Percentiles rank a stretch among this genome's conserved stretches.
Conservation (phyloP, 2,888 invertebrate genomes). For the Cordilura impudica region DNA sequence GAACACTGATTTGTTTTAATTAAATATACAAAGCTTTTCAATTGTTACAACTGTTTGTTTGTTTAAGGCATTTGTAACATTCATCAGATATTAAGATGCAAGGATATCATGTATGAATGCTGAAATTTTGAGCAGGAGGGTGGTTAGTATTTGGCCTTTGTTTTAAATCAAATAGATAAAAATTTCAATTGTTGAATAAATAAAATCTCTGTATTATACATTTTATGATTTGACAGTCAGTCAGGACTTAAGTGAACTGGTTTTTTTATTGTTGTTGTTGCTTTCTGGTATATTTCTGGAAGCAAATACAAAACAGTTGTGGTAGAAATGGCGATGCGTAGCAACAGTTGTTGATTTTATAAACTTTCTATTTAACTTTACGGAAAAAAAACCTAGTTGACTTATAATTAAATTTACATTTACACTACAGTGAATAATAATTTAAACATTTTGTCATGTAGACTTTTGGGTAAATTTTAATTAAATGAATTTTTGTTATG, state of each 20-base stretch:
- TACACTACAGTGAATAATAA: constrained; percentile 33
- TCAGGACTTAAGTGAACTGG: neutral
- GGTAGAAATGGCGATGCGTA: constrained; percentile 17
- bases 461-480: constrained; percentile 1
- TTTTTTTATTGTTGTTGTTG: too few relatives aligned
- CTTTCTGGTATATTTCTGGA: neutral
- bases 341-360: constrained; percentile 10
- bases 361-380: neutral
- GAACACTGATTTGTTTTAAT: too few relatives aligned
- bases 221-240: neutral
- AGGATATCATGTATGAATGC: neutral
- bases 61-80: neutral
- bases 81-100: neutral
- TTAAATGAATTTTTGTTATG: neutral
- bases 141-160: constrained; percentile 22
- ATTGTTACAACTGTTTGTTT: too few relatives aligned
- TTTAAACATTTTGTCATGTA: constrained; percentile 13
- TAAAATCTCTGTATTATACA: constrained; percentile 10
- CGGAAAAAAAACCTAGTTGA: constrained; percentile 9
- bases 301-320: constrained; percentile 7
- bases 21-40: too few relatives aligned
- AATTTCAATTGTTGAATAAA: constrained; percentile 35
- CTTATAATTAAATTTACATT: constrained; percentile 36
- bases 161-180: constrained; percentile 41
- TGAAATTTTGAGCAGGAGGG: neutral